Evolutionary conservation across 2,113 vertebrate genomes (phyloP), one percentile per base, ranked within the genome.

Genomic region (Cyanistes caeruleus): DNA sequence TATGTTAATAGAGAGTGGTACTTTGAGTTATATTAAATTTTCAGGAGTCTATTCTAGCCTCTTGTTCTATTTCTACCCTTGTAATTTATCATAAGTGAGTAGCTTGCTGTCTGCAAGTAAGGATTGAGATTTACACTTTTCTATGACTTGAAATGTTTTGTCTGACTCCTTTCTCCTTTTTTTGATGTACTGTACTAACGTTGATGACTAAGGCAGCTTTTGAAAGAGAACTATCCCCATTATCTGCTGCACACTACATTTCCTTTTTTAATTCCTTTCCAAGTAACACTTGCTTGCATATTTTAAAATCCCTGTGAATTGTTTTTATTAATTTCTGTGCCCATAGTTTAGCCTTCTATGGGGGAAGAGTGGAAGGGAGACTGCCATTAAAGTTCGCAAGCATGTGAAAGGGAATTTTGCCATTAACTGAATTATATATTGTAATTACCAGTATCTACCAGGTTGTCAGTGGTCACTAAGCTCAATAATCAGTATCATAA

Each of bases 21-120:
- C 22, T 89, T 93, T 80, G 49, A 83, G 25, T 73, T 83, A 27
- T 35, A 90, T 75, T 75, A 92, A 78, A 22, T 82, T 93, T 95
- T 75, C 52, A 95, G 15, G 27, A 65, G 8, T 8, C 39, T 90
- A 9, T 85, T 93, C 65, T 79, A 87, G 17, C 20, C 13, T 91
- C 48, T 49, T 89, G 24, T 65, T 95, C 51, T 90, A 46, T 87
- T 90, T 37, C 56, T 78, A 52, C 16, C 62, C 21, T 76, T 73
- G 30, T 37, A 48, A 83, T 94, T 79, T 69, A 31, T 86, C 30
- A 39, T 51, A 22, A n/a, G 15, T 55, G 35, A 12, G 49, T 79
- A 79, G 9, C 24, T 88, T 90, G 19, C 37, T 83, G 19, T 76
- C 55, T 94, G 43, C 56, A 69, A 72, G 18, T 48, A 82, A 30